These are phyloP conservation scores for Campoplex nolae DNA, from an alignment of 2,888 invertebrate genomes.

Conservation along the genomic window DNA sequence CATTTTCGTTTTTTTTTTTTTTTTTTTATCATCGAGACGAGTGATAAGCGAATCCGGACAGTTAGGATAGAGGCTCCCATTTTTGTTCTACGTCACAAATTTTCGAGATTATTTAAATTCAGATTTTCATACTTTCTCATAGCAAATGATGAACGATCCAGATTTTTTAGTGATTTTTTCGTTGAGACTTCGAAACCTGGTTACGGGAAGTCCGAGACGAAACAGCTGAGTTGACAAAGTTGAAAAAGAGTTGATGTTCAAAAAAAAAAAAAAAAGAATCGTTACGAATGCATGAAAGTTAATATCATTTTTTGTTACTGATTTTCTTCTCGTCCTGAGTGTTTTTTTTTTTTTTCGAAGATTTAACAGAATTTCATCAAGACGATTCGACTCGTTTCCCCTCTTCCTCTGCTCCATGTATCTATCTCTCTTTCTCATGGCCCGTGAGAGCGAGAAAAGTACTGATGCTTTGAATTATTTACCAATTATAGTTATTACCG, in stretches of 20 bases:
- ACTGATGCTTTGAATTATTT: constrained; percentile 72
- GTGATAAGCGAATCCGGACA: too few relatives aligned
- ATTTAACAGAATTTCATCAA: constrained; percentile 24
- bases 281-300: background rate
- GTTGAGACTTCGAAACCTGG: background rate
- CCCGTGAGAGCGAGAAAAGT: constrained; percentile 32
- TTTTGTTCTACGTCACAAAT: too few relatives aligned
- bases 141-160: background rate
- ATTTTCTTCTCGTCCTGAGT: background rate
- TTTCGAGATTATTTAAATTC: too few relatives aligned
- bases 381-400: background rate
- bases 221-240: background rate
- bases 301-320: constrained; percentile 28
- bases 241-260: background rate
- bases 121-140: too few relatives aligned
- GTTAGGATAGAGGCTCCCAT: too few relatives aligned
- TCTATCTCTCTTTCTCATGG: background rate
- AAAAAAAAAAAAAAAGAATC: background rate
- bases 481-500: constrained; percentile 77
- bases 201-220: background rate
- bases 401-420: background rate
- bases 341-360: too few relatives aligned
- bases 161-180: background rate
- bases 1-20: too few relatives aligned
- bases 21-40: too few relatives aligned